These are phyloP conservation scores for Pungitius pungitius DNA, from an alignment of 2,113 vertebrate genomes.

Conservation along the genomic window DNA sequence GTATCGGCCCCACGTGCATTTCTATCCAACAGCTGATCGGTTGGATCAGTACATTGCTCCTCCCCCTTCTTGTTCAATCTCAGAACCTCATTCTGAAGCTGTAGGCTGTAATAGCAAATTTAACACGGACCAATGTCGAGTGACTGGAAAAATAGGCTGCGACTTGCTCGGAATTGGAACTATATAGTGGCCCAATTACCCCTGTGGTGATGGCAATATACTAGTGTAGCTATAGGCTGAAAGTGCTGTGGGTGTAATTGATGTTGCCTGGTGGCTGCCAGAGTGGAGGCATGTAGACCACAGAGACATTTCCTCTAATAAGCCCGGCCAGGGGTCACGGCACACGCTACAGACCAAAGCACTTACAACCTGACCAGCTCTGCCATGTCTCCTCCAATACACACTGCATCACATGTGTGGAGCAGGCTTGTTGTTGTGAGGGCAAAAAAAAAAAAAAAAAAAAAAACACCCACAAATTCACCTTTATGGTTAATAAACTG, in stretches of 20 bases:
- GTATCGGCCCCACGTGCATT: constrained; percentile 11
- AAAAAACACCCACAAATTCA: not conserved
- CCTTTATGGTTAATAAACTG: constrained; percentile 1
- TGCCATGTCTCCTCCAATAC: constrained; percentile 43
- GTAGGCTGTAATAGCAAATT: constrained; percentile 70
- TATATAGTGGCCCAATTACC: constrained; percentile 79
- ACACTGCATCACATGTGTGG: constrained; percentile 1
- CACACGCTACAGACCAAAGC: constrained; percentile 54
- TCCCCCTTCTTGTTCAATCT: constrained; percentile 60
- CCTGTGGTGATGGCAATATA: constrained; percentile 76
- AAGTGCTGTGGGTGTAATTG: constrained; percentile 72
- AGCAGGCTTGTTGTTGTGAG: not conserved
- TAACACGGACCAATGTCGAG: constrained; percentile 67
- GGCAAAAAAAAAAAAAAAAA: too few relatives aligned
- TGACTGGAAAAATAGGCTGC: constrained; percentile 72
- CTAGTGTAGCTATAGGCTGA: constrained; percentile 67
- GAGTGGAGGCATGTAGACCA: constrained; percentile 71
- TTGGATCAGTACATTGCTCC: constrained; percentile 27
- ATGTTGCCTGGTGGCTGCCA: constrained; percentile 74
- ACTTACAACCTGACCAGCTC: constrained; percentile 60
- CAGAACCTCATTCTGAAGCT: constrained; percentile 52
- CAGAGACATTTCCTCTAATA: constrained; percentile 74
- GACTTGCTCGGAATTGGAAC: constrained; percentile 73
- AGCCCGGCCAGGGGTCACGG: constrained; percentile 70
- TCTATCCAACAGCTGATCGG: constrained; percentile 30